Evolutionary conservation across 2,888 invertebrate species (phyloP).

Genomic region (Epistrophella euchroma): DNA sequence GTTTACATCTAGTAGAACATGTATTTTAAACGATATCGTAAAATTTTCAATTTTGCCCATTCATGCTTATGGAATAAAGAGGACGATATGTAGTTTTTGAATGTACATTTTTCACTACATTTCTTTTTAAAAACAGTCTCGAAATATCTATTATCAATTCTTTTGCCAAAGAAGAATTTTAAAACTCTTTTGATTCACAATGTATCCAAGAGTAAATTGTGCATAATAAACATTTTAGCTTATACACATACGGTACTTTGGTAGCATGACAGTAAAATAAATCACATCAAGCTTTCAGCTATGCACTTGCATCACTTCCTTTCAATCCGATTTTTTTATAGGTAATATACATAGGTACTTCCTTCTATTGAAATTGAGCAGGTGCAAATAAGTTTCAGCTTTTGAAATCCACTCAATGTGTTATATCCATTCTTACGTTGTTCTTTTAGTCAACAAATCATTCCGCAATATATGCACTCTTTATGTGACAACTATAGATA

Average conservation of each 20-base stretch:
- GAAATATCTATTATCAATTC: neutral
- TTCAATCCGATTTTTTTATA: neutral
- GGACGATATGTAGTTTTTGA: no score
- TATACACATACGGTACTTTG: neutral
- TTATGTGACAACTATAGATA: neutral
- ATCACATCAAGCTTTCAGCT: slow-evolving; percentile 20
- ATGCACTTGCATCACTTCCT: slow-evolving; percentile 2
- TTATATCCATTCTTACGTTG: neutral
- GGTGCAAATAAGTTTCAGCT: slow-evolving; percentile 8
- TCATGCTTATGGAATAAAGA: no score
- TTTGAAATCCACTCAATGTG: neutral
- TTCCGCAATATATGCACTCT: neutral
- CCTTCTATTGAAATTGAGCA: neutral
- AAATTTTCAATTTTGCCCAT: no score
- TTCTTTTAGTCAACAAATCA: neutral
- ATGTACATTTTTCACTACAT: no score
- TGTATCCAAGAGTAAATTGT: neutral
- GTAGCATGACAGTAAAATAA: slow-evolving; percentile 2
- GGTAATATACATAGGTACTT: no score
- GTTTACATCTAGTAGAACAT: no score
- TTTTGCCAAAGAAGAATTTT: neutral
- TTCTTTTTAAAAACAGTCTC: no score
- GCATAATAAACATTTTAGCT: neutral
- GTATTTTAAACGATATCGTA: no score
- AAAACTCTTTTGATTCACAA: neutral